Evolutionary conservation across 1,140 invertebrate genomes (phyloP).

Genomic region (Sipha flava): DNA sequence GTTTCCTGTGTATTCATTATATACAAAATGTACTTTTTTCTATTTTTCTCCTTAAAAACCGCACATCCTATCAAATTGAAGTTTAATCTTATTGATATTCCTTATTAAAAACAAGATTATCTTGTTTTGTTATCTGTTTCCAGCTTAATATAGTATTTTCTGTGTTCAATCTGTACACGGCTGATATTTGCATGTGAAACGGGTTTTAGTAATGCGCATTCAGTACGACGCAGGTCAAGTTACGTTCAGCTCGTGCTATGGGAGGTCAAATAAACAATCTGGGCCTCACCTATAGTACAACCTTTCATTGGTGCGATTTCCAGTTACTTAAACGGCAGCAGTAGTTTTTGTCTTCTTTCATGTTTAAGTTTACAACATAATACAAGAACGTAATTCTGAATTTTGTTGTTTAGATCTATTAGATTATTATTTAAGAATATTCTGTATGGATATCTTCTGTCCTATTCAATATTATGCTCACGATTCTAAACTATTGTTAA

Average conservation of each 20-base stretch:
- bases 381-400: neutral
- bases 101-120: neutral
- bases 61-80: neutral
- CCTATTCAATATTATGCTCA: neutral
- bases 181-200: constrained; percentile 19
- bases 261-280: constrained; percentile 23
- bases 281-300: neutral
- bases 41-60: neutral
- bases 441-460: neutral
- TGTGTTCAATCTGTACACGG: neutral
- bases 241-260: constrained; percentile 7
- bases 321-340: neutral
- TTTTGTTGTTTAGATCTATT: neutral
- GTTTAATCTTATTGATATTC: neutral
- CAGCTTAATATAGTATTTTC: neutral
- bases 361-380: neutral
- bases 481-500: neutral
- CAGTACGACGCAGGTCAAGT: neutral
- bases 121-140: neutral
- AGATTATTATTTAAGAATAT: neutral
- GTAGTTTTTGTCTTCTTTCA: neutral
- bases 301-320: neutral
- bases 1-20: constrained; percentile 25
- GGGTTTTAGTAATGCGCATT: neutral
- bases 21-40: neutral